A percentile compares a stretch with the other conserved stretches of the same genome.
Evolutionary conservation across 2,888 invertebrate genomes (phyloP).

Genomic region (Lithophane semibrunnea): DNA sequence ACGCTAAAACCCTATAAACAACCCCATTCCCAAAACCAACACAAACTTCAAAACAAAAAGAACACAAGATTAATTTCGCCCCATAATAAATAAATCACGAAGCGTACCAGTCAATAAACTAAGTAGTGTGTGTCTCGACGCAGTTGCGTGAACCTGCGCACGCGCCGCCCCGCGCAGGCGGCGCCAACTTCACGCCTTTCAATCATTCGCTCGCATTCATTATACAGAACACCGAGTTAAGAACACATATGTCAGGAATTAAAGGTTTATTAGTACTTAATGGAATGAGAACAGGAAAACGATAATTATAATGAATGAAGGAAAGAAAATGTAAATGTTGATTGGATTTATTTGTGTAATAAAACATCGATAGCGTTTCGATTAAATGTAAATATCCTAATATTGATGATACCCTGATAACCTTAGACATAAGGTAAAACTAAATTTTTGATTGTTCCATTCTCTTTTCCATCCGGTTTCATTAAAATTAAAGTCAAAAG

Average conservation of each 20-base stretch:
- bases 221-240: constrained; percentile 41
- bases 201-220: constrained; percentile 66
- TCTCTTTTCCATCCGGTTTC: background rate
- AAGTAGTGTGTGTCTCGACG: constrained; percentile 47
- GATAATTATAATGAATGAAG: background rate
- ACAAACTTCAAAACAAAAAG: background rate
- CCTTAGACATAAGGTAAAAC: background rate
- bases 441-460: background rate
- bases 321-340: background rate
- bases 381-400: too few relatives aligned
- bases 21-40: background rate
- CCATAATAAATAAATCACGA: constrained; percentile 50
- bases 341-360: background rate
- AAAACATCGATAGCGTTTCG: background rate
- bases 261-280: constrained; percentile 21
- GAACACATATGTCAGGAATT: constrained; percentile 29
- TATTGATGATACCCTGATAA: background rate
- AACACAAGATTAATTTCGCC: background rate
- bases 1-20: background rate
- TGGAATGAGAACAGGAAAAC: background rate
- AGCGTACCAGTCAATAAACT: constrained; percentile 35
- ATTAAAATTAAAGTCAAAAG: too few relatives aligned
- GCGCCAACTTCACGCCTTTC: constrained; percentile 70
- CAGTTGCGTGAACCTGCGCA: constrained; percentile 68
- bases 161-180: constrained; percentile 75